These are phyloP conservation scores for Bovichtus diacanthus DNA, from an alignment of 2,797 vertebrate genomes.

Conservation along the genomic window DNA sequence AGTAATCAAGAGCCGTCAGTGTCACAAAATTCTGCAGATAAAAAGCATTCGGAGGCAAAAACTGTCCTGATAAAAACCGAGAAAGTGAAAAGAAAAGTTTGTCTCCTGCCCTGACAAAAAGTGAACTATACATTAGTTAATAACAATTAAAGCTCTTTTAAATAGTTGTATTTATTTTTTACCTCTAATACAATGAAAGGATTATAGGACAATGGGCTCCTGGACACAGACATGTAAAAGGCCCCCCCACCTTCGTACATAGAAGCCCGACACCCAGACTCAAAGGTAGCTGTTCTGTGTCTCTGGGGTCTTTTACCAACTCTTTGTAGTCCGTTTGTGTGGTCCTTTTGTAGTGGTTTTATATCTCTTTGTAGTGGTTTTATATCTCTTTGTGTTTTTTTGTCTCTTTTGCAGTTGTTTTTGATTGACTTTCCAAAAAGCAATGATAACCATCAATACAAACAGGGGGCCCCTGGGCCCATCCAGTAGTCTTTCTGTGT, in stretches of 20 bases:
- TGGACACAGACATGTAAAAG: no score
- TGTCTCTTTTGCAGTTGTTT: neutral
- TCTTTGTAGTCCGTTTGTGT: no score
- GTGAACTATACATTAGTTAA: neutral
- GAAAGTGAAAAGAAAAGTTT: conserved; percentile 17
- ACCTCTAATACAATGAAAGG: neutral
- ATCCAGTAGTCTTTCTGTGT: neutral
- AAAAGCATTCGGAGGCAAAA: conserved; percentile 25
- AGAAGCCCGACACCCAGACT: neutral
- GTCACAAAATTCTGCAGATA: conserved; percentile 48
- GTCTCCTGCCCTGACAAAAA: neutral
- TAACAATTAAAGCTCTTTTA: neutral
- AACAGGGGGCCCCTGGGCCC: neutral
- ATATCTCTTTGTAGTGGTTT: neutral
- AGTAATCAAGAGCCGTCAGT: conserved; percentile 58
- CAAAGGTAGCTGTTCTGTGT: neutral
- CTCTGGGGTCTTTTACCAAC: neutral
- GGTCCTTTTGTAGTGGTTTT: no score
- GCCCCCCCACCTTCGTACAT: no score
- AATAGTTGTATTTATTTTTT: no score
- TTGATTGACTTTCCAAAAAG: neutral
- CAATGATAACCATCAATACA: neutral
- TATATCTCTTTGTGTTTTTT: neutral
- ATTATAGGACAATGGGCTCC: neutral
- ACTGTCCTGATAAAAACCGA: neutral